These are phyloP conservation scores for Campoletis raptor DNA, from an alignment of 2,888 invertebrate species.

Conservation along the genomic window DNA sequence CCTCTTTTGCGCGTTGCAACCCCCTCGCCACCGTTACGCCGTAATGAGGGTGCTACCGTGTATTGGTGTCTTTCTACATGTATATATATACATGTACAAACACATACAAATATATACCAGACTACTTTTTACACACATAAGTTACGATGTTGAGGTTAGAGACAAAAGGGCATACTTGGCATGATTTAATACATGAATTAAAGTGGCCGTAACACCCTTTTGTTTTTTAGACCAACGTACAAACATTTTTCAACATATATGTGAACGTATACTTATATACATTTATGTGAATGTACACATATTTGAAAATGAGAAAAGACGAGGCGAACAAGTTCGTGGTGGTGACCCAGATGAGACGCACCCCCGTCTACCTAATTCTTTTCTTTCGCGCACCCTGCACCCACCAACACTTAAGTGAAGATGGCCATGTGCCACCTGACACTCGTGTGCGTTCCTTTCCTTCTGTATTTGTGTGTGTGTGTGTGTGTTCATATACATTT, in stretches of 20 bases:
- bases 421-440: slow-evolving; percentile 80
- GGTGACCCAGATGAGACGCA: slow-evolving; percentile 84
- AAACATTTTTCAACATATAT: not conserved
- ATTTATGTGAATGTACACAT: slow-evolving; percentile 65
- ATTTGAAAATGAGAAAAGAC: slow-evolving; percentile 68
- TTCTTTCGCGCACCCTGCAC: slow-evolving; percentile 76
- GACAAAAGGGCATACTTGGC: not conserved
- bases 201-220: not conserved
- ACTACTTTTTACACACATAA: slow-evolving; percentile 2
- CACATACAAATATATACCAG: slow-evolving; percentile 1
- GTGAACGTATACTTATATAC: slow-evolving; percentile 13
- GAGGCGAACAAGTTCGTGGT: slow-evolving; percentile 74
- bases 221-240: not conserved
- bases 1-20: slow-evolving; percentile 82
- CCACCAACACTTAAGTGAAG: slow-evolving; percentile 83
- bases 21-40: slow-evolving; percentile 80
- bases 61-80: slow-evolving; percentile 69
- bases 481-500: not conserved
- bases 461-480: too few species aligned
- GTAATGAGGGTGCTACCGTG: slow-evolving; percentile 82
- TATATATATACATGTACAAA: not conserved
- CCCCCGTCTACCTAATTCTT: slow-evolving; percentile 84
- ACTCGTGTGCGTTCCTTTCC: slow-evolving; percentile 67
- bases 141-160: not conserved
- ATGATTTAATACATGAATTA: not conserved